A percentile compares a stretch with the other conserved stretches of the same genome.
Evolutionary conservation across 1,140 invertebrate species (phyloP).

Genomic region (Xylocopa sonorina): DNA sequence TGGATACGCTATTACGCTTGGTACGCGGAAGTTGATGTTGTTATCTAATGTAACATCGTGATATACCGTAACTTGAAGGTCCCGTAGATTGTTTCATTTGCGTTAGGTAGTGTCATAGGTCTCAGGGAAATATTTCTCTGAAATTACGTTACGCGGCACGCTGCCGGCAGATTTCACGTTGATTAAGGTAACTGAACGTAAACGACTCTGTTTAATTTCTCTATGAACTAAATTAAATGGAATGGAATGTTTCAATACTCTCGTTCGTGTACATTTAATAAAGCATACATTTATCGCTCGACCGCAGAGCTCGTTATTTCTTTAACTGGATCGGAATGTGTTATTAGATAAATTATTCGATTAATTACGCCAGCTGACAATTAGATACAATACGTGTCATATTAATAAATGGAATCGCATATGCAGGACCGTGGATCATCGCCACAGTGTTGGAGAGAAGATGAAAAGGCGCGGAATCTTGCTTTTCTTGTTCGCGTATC

Average conservation of each 20-base stretch:
- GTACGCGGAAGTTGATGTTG: not conserved
- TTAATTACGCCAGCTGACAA: too few species aligned
- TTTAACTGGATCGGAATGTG: not conserved
- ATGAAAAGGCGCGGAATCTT: not conserved
- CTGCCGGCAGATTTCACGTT: not conserved
- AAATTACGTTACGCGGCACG: not conserved
- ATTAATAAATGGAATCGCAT: too few species aligned
- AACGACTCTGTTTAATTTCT: constrained; percentile 2
- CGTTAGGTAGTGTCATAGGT: constrained; percentile 7
- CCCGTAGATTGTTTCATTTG: constrained; percentile 20
- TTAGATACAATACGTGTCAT: too few species aligned
- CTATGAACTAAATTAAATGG: not conserved
- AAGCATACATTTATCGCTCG: not conserved
- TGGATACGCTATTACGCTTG: not conserved
- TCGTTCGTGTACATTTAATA: not conserved
- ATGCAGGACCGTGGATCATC: too few species aligned
- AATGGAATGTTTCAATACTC: not conserved
- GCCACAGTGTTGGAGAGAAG: not conserved
- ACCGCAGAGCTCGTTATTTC: not conserved
- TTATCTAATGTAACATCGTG: not conserved
- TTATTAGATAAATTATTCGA: not conserved
- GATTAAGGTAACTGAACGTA: constrained; percentile 2
- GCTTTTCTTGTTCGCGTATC: not conserved
- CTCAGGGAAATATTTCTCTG: not conserved
- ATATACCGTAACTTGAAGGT: not conserved